Evolutionary conservation across 2,113 vertebrate species (phyloP).

Genomic region (Eptesicus fuscus): DNA sequence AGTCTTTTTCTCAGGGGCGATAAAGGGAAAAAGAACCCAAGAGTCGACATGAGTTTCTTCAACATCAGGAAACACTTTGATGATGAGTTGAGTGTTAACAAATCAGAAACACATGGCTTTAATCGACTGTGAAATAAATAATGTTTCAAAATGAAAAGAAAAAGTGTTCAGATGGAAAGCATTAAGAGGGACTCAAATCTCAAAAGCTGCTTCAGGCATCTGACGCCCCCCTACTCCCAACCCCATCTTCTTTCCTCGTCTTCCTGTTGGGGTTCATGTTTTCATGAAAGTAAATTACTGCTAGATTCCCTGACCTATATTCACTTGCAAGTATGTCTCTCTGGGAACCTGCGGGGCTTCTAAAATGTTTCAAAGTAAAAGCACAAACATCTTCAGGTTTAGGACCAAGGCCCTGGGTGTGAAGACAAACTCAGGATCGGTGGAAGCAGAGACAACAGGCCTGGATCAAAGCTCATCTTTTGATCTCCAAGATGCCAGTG

Average conservation of each 20-base stretch:
- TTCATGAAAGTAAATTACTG: neutral
- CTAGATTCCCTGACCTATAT: neutral
- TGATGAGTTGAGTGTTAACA: conserved; percentile 58
- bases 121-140: conserved; percentile 71
- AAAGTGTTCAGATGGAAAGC: conserved; percentile 6
- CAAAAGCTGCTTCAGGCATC: neutral
- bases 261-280: neutral
- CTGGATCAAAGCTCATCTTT: neutral
- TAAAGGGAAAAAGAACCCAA: conserved; percentile 8
- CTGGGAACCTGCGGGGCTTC: neutral
- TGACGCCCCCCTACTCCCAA: neutral
- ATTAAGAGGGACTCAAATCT: conserved; percentile 7
- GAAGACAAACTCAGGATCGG: neutral
- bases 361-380: neutral
- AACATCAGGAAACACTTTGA: conserved; percentile 67
- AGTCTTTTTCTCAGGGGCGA: conserved; percentile 34
- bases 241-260: neutral
- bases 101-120: conserved; percentile 72
- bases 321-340: neutral
- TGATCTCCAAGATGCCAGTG: neutral
- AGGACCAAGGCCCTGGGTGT: neutral
- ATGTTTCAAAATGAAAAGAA: conserved; percentile 51
- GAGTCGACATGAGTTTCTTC: conserved; percentile 45
- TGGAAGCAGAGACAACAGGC: neutral
- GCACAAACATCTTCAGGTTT: neutral